These are phyloP conservation scores for Spermophilus dauricus DNA, from an alignment of 2,113 vertebrate genomes.

Conservation along the genomic window DNA sequence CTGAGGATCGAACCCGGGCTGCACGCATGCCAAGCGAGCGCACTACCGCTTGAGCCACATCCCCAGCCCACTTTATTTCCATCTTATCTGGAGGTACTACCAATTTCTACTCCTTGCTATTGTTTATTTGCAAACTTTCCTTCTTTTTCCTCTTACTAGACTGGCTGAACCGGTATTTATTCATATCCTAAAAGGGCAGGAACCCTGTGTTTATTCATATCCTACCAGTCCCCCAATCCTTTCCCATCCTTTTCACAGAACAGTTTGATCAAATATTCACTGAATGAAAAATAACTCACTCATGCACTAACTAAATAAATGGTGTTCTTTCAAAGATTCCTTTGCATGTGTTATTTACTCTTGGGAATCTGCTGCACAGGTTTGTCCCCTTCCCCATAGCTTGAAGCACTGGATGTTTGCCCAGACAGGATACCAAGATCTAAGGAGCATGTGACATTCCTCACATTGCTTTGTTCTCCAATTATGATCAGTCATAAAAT, in stretches of 20 bases:
- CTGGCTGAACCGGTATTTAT: neutral
- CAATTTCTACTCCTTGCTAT: neutral
- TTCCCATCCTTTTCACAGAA: neutral
- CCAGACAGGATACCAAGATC: slow-evolving; percentile 68
- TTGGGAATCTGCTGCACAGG: slow-evolving; percentile 35
- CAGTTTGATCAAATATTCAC: slow-evolving; percentile 18
- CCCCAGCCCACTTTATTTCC: neutral
- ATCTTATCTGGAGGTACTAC: neutral
- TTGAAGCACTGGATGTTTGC: slow-evolving; percentile 62
- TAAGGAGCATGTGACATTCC: slow-evolving; percentile 59
- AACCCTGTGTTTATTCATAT: neutral
- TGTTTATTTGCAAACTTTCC: neutral
- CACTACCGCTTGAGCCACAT: no score
- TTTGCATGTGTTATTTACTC: slow-evolving; percentile 11
- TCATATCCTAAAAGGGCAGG: neutral
- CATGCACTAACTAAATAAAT: neutral
- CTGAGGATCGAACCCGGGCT: no score
- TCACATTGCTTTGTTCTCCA: slow-evolving; percentile 56
- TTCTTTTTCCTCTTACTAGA: neutral
- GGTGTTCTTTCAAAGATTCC: slow-evolving; percentile 1
- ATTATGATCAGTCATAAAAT: neutral
- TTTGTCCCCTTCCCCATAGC: neutral
- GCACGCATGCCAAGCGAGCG: no score
- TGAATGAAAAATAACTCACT: neutral
- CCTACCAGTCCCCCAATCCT: neutral